Evolutionary conservation across 2,797 vertebrate genomes (phyloP), one percentile per base, ranked within the genome.

Genomic region (Columba guinea): DNA sequence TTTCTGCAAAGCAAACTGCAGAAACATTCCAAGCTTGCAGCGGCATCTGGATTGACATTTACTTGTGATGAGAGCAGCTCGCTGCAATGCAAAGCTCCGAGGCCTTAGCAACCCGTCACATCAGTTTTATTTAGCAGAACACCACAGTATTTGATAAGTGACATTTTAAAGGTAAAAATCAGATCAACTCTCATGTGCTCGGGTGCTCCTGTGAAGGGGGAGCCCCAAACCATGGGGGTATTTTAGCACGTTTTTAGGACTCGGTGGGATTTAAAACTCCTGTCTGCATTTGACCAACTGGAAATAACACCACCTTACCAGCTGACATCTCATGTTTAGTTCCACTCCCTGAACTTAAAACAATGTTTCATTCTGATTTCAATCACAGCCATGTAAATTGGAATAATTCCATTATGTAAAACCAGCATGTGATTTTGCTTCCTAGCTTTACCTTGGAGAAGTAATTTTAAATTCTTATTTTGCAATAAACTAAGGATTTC

Each of bases 31-130:
- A n/a, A 48, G 67, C 21, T 87, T 2, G 0, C 24, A 8, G 2
- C 1, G 2, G 53, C 49, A 13, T 4, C 24, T 34, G 48, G 21
- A 27, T 2, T 46, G 62, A 32, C 44, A 27, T 16, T 24, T 0
- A 37, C 3, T 11, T 44, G 58, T 8, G 52, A 26, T 2, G 81
- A 27, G 19, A 59, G 56, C 0, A 41, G 41, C 59, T 6, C 27
- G 48, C 4, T 39, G 27, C 10, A 37, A 55, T 2, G 11, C 39
- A 69, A 53, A 68, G 83, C 49, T 30, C 53, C 5, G 5, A 46
- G 76, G 49, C 41, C 15, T 77, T 13, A n/a, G 5, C 10, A 56
- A 83, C 68, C 23, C 44, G 53, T 48, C 16, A 35, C 21, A 12
- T 7, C 44, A 34, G 3, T 4, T 60, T n/a, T 19, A 18, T 48